These are phyloP conservation scores for Suncus etruscus DNA, from an alignment of 2,113 vertebrate species.

Conservation along the genomic window DNA sequence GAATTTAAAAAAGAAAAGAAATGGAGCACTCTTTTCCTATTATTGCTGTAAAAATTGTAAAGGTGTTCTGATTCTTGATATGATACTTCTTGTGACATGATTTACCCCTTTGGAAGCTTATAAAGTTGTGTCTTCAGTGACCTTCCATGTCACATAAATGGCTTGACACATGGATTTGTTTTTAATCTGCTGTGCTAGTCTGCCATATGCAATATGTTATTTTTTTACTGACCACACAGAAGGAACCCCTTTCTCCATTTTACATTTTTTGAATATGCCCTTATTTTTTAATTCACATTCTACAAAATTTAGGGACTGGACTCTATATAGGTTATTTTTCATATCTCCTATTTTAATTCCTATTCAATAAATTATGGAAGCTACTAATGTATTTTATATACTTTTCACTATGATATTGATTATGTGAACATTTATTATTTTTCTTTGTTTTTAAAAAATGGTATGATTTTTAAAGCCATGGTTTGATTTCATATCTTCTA, in stretches of 20 bases:
- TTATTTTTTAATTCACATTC: constrained; percentile 40
- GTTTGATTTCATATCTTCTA: constrained; percentile 27
- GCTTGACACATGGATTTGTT: neutral
- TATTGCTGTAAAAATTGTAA: constrained; percentile 2
- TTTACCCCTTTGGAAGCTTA: neutral
- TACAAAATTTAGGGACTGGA: neutral
- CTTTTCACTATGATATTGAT: constrained; percentile 29
- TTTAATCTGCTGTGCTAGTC: neutral
- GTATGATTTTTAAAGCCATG: constrained; percentile 4
- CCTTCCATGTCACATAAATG: constrained; percentile 25
- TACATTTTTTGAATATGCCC: constrained; percentile 2
- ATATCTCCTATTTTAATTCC: constrained; percentile 22
- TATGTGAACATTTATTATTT: neutral
- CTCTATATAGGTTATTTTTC: constrained; percentile 18
- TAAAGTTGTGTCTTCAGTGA: constrained; percentile 27
- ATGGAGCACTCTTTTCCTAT: neutral
- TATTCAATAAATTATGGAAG: neutral
- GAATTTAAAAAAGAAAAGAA: neutral
- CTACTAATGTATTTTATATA: constrained; percentile 38
- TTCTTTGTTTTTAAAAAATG: constrained; percentile 45
- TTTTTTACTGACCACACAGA: neutral
- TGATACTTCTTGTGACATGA: constrained; percentile 32
- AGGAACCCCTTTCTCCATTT: neutral
- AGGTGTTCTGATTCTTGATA: constrained; percentile 37
- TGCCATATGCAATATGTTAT: neutral